Conservation (phyloP, 2,113 vertebrate species). For the Muntiacus muntjak region DNA sequence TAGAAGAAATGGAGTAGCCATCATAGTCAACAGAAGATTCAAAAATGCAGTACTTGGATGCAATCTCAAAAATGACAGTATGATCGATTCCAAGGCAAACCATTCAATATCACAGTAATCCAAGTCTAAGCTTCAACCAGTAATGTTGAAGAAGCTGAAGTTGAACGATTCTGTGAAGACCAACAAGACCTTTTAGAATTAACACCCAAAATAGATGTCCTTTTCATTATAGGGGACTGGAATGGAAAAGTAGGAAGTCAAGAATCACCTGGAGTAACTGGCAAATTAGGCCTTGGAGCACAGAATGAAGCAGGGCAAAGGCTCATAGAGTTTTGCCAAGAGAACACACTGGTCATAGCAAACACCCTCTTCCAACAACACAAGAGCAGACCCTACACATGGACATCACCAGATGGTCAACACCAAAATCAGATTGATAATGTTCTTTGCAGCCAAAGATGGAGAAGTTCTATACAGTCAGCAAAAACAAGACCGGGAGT, state of each 20-base stretch:
- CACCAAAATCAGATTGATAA: rapidly evolving
- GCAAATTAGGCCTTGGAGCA: not conserved
- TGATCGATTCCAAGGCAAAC: not conserved
- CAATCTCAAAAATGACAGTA: not conserved
- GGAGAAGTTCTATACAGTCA: not conserved
- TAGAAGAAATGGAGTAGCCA: not conserved
- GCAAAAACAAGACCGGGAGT: not conserved
- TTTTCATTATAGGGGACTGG: not conserved
- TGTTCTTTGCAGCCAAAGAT: not conserved
- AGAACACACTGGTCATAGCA: not conserved
- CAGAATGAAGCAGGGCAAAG: not conserved
- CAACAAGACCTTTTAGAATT: not conserved
- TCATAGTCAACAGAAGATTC: not conserved
- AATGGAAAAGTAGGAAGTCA: not conserved
- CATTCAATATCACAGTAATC: not conserved
- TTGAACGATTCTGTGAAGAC: not conserved
- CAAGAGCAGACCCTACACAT: not conserved
- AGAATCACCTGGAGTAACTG: not conserved
- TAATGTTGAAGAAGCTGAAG: not conserved
- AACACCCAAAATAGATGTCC: not conserved
- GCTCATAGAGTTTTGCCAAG: not conserved
- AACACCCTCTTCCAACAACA: not conserved
- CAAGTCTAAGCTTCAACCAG: not conserved
- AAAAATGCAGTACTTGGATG: not conserved
- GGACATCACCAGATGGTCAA: not conserved